Evolutionary conservation across 1,140 invertebrate species (phyloP).

Genomic region (Neodiprion virginianus): DNA sequence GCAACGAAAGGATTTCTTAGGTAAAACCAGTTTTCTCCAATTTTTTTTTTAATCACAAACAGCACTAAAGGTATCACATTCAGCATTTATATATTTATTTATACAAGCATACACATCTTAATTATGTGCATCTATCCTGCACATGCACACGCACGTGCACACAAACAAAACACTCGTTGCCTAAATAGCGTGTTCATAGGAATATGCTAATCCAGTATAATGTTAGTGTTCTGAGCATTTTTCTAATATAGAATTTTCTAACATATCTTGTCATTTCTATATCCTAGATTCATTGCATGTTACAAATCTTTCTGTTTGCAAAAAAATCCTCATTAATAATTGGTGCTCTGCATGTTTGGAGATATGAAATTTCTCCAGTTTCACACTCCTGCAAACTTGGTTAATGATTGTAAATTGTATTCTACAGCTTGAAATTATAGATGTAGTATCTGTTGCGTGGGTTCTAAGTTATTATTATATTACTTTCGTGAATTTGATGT

Average conservation of each 20-base stretch:
- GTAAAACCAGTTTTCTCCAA: conserved; percentile 3
- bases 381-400: not conserved
- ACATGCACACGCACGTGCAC: not conserved
- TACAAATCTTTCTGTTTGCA: not conserved
- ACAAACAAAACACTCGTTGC: not conserved
- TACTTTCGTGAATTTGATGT: no score
- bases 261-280: no score
- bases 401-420: not conserved
- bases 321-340: not conserved
- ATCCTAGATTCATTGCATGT: no score
- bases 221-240: no score
- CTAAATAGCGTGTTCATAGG: no score
- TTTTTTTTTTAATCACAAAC: not conserved
- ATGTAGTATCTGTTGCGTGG: no score
- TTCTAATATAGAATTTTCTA: no score
- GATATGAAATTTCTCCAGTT: not conserved
- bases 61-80: not conserved
- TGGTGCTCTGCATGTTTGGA: no score
- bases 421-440: not conserved
- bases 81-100: conserved; percentile 3
- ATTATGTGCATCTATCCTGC: not conserved
- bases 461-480: no score
- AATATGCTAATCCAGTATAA: no score
- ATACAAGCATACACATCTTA: not conserved
- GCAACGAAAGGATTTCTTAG: not conserved